Base-by-base conservation (phyloP, 2,888 invertebrate genomes). In the Hydrotaea cyrtoneurina region DNA sequence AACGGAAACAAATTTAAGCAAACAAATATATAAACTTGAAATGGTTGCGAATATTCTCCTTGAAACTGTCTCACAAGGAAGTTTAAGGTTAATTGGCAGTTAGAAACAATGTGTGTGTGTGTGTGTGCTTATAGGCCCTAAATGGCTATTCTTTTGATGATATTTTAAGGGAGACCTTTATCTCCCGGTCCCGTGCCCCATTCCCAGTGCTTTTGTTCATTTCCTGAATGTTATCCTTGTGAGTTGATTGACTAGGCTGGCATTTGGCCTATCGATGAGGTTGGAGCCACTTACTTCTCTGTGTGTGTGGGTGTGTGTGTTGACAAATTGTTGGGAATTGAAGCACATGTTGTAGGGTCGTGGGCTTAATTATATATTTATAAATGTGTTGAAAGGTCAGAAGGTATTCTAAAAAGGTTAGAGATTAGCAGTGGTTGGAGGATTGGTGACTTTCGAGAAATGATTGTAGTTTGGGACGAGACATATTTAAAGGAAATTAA, bases 251-350 rank as follows among this genome's bases (percentile, higher is more conserved):
- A 43, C 77, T 66, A 53, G 4, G 19, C 74, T 59, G 17, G 43
- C 15, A 36, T 57, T 79, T 36, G n/a, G 53, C 23, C 31, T 76
- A 43, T 71, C n/a, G n/a, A 19, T 71, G 43, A 72, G 21, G 26
- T 15, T 21, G 21, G 21, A 13, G n/a, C 0, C 23, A 26, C 31
- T 19, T 62, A 13, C 1, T 23, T 15, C n/a, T n/a, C n/a, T n/a
- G n/a, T n/a, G n/a, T n/a, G n/a, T n/a, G n/a, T n/a, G 36, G 3
- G 36, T 36, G 36, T 31, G 13, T 31, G 62, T 62, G 31, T 62
- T 62, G 62, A 31, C 31, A 46, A 69, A 80, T 78, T 78, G 74
- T 46, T 80, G 83, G 10, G 83, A 80, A 80, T 43, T 15, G 11
- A 36, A 46, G 19, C 83, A 80, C 62, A 55, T 80, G 83, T 19